phyloP scores from a whole-genome alignment of 2,888 invertebrate species.

The Pasiphila rectangulata region DNA sequence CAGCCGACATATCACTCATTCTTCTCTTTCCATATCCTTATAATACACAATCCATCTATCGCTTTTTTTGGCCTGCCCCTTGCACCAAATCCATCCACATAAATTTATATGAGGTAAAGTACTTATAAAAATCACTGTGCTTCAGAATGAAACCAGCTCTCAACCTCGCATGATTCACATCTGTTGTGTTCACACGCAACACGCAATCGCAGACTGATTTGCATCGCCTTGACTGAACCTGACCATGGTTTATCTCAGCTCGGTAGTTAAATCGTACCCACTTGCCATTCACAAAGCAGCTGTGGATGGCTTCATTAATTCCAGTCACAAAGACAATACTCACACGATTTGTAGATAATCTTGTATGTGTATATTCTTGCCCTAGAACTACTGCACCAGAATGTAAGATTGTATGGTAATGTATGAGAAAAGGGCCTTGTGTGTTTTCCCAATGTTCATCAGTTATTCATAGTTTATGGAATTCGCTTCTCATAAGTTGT shows the following conservation, averaged over 20 bases:
- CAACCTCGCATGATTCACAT: too few relatives aligned
- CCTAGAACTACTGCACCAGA: constrained; percentile 21
- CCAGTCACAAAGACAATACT: constrained; percentile 1
- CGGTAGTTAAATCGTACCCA: constrained; percentile 4
- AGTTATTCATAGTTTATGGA: background rate
- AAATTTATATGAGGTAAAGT: too few relatives aligned
- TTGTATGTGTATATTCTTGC: constrained; percentile 8
- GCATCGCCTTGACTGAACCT: background rate
- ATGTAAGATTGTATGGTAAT: constrained; percentile 20
- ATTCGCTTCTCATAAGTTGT: too few relatives aligned
- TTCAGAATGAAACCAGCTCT: too few relatives aligned
- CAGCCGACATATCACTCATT: too few relatives aligned
- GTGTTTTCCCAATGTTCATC: background rate
- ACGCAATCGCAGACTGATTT: constrained; percentile 2
- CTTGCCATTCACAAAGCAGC: constrained; percentile 14
- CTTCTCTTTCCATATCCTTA: too few relatives aligned
- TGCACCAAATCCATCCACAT: too few relatives aligned
- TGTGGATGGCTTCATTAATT: constrained; percentile 17
- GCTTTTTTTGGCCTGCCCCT: too few relatives aligned
- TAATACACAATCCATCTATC: too few relatives aligned
- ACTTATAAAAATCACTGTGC: too few relatives aligned
- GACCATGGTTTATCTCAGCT: background rate
- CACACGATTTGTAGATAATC: constrained; percentile 16
- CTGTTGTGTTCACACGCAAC: too few relatives aligned
- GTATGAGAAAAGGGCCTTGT: constrained; percentile 1